Evolutionary conservation across 2,888 invertebrate genomes (phyloP), one percentile per base, ranked within the genome.

Genomic region (Aproaerema taeniolella): DNA sequence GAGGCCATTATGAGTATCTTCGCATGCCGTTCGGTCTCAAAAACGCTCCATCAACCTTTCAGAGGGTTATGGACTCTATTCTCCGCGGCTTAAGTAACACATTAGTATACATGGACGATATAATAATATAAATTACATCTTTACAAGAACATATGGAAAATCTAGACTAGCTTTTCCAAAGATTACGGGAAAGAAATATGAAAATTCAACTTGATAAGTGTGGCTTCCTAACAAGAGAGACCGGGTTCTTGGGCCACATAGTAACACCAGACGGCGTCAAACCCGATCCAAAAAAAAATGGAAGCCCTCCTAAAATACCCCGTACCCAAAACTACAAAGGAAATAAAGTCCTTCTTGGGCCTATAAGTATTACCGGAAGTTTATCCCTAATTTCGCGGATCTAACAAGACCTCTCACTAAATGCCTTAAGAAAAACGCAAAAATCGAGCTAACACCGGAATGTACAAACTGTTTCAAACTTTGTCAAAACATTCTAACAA

Each of bases 401-500:
- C 24, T 20, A 20, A 20, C 24, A 20, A 20, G 8, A 8, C 24
- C 24, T 20, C 8, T 20, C 5, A 20, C 24, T 8, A 20, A 20
- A 20, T 20, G 24, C 8, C 24, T 20, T 20, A 20, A 20, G 8
- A 20, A 20, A 20, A 8, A 8, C 8, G 24, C 24, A 7, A 20
- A 20, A 20, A 20, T 20, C 8, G 24, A 20, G 8, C 8, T 20
- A 8, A 20, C 24, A 7, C 24, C 5, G 8, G 24, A 20, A 20
- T 20, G 8, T 8, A 20, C 8, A 7, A 20, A 20, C 8, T 20
- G 24, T 8, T 20, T 20, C 24, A 20, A 20, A 20, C 24, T 7
- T 12, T 35, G 35, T 12, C 16, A 25, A 25, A 35, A 16, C 7
- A 6, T 35, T 11, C 13, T 35, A 35, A 35, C n/a, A 6, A 20